These are phyloP conservation scores for Eupithecia insigniata DNA, from an alignment of 2,888 invertebrate species.

Conservation along the genomic window DNA sequence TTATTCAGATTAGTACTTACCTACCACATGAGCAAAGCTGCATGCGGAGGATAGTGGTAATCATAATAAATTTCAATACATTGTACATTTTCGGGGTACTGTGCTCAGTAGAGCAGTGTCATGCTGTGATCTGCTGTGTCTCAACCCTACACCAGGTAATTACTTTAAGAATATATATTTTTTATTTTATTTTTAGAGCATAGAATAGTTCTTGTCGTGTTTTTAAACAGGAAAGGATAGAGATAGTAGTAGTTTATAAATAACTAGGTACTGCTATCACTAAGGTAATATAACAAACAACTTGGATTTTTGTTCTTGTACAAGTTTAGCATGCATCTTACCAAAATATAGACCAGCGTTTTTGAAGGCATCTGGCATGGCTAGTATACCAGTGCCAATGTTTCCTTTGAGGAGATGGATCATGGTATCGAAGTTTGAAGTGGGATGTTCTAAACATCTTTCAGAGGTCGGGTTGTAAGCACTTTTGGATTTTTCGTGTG, in stretches of 20 bases:
- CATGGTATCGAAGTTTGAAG: conserved; percentile 91
- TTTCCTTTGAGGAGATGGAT: conserved; percentile 90
- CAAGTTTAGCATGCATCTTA: conserved; percentile 46
- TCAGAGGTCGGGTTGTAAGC: conserved; percentile 86
- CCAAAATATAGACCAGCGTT: conserved; percentile 95
- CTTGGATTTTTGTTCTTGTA: neutral
- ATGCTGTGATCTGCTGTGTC: neutral
- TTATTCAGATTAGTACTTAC: too few relatives aligned
- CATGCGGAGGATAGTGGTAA: neutral
- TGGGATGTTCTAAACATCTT: conserved; percentile 89
- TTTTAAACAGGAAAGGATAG: neutral
- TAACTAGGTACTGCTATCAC: neutral
- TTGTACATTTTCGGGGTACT: neutral
- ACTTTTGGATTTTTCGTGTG: conserved; percentile 63
- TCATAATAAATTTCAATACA: too few relatives aligned
- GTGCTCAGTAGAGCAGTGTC: neutral
- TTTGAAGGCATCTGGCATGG: conserved; percentile 97
- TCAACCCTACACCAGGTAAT: neutral
- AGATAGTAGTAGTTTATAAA: neutral
- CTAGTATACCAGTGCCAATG: conserved; percentile 96
- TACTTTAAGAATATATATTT: too few relatives aligned
- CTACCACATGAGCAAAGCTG: neutral
- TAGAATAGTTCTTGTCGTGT: neutral
- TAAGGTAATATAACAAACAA: neutral
- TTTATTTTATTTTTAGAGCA: neutral